Base-by-base conservation (phyloP, 1,140 invertebrate species). In the Neodiprion pinetum region DNA sequence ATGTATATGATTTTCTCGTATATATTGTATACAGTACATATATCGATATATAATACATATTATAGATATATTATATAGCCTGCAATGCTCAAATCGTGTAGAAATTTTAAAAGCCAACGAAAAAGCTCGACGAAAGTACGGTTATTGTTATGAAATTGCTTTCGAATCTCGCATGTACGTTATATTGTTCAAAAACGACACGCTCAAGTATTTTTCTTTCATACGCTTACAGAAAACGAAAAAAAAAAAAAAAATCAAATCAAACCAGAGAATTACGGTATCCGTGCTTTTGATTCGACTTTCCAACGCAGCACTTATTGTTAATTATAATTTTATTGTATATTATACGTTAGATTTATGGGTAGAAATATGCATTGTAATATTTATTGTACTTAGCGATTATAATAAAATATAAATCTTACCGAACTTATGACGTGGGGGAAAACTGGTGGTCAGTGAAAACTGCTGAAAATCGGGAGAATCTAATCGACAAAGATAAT, bases 11-110 rank as follows among this genome's bases (percentile, higher is more conserved):
- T 12, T 61, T 61, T 40, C 28, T 40, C 28, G 28, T 40, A 40
- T 40, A 40, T 40, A 40, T 40, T 40, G 28, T 40, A 40, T 40
- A 40, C 28, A 40, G 28, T 40, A 40, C 28, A 40, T 40, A 40
- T 40, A 40, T 40, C 1, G 2, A 40, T 40, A 40, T 40, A 2
- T 40, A 5, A 40, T 40, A 40, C 28, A 40, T 40, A 40, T 40
- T 2, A 40, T 40, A 40, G 2, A 40, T 40, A 40, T 17, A 61
- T 40, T 40, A 40, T 61, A 61, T 61, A 61, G 53, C 53, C 53
- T 61, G 53, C 53, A 61, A 61, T 61, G 53, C 53, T 61, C 53
- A 61, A 61, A 61, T 61, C 53, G 53, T 61, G n/a, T 61, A 61
- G 53, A 14, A 61, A 61, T 40, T 40, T 40, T 40, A 40, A 40